Base-by-base conservation (phyloP, 2,888 invertebrate species). In the Priocnemis perturbator region DNA sequence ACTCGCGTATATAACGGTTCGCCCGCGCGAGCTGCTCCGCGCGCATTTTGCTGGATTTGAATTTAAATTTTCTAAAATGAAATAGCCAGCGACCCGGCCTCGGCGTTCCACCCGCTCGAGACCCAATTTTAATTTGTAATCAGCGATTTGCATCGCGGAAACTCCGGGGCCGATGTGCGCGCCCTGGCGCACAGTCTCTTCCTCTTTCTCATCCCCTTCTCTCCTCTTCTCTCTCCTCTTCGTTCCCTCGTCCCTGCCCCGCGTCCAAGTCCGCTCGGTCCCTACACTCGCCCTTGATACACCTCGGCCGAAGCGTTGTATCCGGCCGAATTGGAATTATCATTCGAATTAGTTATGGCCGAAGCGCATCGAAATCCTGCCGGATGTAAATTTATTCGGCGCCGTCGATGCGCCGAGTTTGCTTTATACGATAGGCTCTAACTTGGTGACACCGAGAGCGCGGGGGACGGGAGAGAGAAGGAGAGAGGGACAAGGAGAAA, bases 61-160 rank as follows among this genome's bases (percentile, higher is more conserved):
- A 78, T 81, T 75, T 69, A 79, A 78, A 81, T 81, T 76, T 78
- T 70, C 76, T 72, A 74, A 74, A 79, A 74, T 70, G 72, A 76
- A 78, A 79, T 71, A 57, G 60, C 56, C 45, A n/a, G 37, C 37
- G 17, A 19, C 37, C 9, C 15, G 37, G 37, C 37, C 11, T 37
- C 37, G 59, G 15, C 60, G 52, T 3, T 57, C 30, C 59, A 50
- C 59, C 71, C 53, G n/a, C 58, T 47, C 68, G 62, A 60, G 67
- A 47, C 62, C 61, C 74, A 66, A 79, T 79, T 79, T 79, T 78
- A 79, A 79, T 79, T 79, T 79, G 76, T 79, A 76, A 79, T 79
- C 78, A 76, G 72, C 64, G 73, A 78, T 79, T 78, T 78, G 76
- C 79, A 79, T 79, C 67, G 62, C 64, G 64, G 45, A 47, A 47